Evolutionary conservation across 2,888 invertebrate species (phyloP).

Genomic region (Lepidocyrtoides sp.): DNA sequence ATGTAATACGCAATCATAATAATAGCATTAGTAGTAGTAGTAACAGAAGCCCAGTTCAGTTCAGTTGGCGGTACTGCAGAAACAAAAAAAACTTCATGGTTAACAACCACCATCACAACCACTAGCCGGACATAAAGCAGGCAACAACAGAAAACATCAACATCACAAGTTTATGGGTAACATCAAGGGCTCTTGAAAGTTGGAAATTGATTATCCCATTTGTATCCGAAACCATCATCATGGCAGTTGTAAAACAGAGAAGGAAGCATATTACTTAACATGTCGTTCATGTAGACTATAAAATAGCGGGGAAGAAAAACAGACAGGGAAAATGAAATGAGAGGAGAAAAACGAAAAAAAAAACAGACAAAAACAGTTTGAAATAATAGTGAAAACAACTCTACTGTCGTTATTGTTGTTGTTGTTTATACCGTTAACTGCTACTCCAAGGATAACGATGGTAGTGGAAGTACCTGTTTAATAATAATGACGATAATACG

Average conservation of each 20-base stretch:
- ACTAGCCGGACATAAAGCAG: conserved; percentile 13
- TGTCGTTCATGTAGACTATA: conserved; percentile 29
- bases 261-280: not conserved
- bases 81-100: too few species aligned
- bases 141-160: conserved; percentile 13
- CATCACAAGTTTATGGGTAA: conserved; percentile 59
- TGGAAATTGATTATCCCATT: conserved; percentile 73
- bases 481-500: conserved; percentile 57
- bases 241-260: not conserved
- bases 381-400: not conserved
- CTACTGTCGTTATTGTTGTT: not conserved
- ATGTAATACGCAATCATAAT: conserved; percentile 1
- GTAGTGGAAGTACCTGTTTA: not conserved
- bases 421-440: not conserved
- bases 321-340: not conserved
- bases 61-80: too few species aligned
- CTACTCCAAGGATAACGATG: not conserved
- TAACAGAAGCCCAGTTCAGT: too few species aligned
- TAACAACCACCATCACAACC: not conserved
- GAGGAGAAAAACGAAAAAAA: not conserved
- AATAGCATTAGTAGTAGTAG: not conserved
- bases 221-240: conserved; percentile 50
- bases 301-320: conserved; percentile 5
- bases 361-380: not conserved
- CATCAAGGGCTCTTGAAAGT: conserved; percentile 72